phyloP scores from a whole-genome alignment of 2,888 invertebrate species.

The Spialia ferax region DNA sequence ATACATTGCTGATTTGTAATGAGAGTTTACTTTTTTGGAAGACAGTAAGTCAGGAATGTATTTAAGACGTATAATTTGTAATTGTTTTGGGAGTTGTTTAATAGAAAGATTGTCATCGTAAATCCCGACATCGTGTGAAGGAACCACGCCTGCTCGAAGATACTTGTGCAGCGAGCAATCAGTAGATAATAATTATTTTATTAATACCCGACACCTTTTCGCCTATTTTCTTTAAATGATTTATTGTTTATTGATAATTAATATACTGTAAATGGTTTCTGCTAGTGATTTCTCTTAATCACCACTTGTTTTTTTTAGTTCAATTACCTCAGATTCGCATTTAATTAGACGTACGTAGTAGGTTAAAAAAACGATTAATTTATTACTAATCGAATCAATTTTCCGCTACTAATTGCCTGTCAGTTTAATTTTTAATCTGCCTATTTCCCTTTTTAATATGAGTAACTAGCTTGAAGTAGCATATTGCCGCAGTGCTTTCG shows the following conservation, averaged over 20 bases:
- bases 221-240: conserved; percentile 66
- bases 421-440: neutral
- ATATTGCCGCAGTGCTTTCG: too few relatives aligned
- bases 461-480: too few relatives aligned
- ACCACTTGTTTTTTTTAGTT: conserved; percentile 37
- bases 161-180: conserved; percentile 57
- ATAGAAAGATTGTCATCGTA: conserved; percentile 56
- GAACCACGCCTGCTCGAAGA: conserved; percentile 36
- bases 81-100: neutral
- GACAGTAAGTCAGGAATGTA: conserved; percentile 42
- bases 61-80: neutral
- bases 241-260: conserved; percentile 69
- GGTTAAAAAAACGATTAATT: conserved; percentile 7
- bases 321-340: conserved; percentile 20
- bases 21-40: neutral
- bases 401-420: neutral
- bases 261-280: conserved; percentile 59
- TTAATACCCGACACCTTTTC: conserved; percentile 77
- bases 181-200: conserved; percentile 78
- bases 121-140: conserved; percentile 57
- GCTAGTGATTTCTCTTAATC: conserved; percentile 47
- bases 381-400: too few relatives aligned
- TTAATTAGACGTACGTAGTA: conserved; percentile 37
- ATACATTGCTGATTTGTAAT: conserved; percentile 39
- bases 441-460: neutral